These are phyloP conservation scores for Melanerpes formicivorus DNA, from an alignment of 2,113 vertebrate genomes.

Conservation along the genomic window DNA sequence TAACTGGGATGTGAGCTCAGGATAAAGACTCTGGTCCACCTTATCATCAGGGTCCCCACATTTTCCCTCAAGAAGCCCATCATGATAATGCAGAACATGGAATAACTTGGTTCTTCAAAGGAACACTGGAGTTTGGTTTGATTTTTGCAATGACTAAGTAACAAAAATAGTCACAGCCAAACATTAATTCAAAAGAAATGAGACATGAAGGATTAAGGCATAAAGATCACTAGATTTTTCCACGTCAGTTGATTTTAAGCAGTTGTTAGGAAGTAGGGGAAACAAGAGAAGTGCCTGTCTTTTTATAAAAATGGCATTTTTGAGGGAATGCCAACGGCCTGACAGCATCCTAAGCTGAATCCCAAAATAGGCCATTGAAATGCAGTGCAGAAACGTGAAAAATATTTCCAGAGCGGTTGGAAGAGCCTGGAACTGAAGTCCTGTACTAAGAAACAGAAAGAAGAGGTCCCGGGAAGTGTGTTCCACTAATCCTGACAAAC, in stretches of 20 bases:
- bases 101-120: neutral
- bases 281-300: neutral
- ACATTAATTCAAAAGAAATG: slow-evolving; percentile 13
- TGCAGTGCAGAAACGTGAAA: rapidly evolving
- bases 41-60: neutral
- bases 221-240: neutral
- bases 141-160: neutral
- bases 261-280: neutral
- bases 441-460: neutral
- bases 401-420: neutral
- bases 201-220: slow-evolving; percentile 23
- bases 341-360: neutral
- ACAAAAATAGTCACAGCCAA: neutral
- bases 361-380: neutral
- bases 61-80: neutral
- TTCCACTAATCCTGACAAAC: neutral
- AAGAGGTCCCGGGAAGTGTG: neutral
- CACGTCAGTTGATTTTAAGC: neutral
- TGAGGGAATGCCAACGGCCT: slow-evolving; percentile 25
- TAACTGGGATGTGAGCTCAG: neutral
- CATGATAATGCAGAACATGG: neutral
- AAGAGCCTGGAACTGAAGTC: neutral
- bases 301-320: neutral
- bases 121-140: neutral
- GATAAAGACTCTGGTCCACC: neutral